Evolutionary conservation across 1,140 invertebrate species (phyloP).

Genomic region (Diprion similis): DNA sequence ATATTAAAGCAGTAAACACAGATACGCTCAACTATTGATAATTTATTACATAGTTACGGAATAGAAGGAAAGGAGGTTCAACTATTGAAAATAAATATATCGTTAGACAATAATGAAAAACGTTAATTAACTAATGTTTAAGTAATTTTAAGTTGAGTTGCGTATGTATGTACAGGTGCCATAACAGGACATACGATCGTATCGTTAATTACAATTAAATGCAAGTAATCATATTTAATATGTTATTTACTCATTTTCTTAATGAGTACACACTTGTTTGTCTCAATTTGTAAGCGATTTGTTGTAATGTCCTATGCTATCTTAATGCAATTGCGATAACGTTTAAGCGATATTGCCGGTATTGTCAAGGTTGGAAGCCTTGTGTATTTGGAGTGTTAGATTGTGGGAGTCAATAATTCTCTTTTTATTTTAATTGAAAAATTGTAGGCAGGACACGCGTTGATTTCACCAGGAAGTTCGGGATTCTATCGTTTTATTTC

Average conservation of each 20-base stretch:
- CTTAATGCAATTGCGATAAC: background rate
- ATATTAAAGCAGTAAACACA: background rate
- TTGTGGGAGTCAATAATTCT: no score
- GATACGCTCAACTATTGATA: conserved; percentile 22
- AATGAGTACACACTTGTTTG: conserved; percentile 13
- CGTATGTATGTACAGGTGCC: conserved; percentile 35
- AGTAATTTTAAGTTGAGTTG: conserved; percentile 30
- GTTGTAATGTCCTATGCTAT: conserved; percentile 22
- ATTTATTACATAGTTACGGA: conserved; percentile 15
- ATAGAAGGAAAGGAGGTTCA: conserved; percentile 14
- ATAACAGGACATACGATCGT: conserved; percentile 31
- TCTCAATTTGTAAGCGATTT: conserved; percentile 33
- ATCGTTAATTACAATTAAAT: conserved; percentile 22
- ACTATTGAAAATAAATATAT: conserved; percentile 25
- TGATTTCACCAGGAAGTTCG: no score
- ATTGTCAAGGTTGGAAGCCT: no score
- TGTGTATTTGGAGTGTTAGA: no score
- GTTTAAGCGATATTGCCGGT: background rate
- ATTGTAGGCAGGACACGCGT: no score
- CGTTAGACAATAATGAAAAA: conserved; percentile 29
- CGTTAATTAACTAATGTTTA: conserved; percentile 27
- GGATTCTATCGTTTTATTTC: no score
- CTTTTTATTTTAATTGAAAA: no score
- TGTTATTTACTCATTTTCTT: conserved; percentile 19
- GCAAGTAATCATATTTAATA: conserved; percentile 26